Base-by-base conservation (phyloP, 2,113 vertebrate genomes). In the Sapajus apella region DNA sequence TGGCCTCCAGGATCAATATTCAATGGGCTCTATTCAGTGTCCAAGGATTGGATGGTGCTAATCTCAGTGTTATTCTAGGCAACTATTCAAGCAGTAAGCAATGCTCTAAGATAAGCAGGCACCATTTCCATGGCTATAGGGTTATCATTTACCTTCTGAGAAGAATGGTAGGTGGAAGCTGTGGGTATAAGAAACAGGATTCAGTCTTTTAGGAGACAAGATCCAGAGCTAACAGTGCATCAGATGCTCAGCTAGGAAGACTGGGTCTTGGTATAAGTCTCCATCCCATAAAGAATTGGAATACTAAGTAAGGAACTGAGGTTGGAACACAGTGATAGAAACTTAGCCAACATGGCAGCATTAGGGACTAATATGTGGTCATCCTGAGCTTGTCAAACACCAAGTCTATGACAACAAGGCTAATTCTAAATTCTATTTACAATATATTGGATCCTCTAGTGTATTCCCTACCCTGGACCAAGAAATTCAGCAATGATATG, bases 401-500 rank as follows among this genome's bases (percentile, higher is more conserved):
- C 66, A 85, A 32, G 30, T 80, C 25, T 84, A n/a, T 77, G 27
- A 68, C 30, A 50, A 47, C 70, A 94, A 91, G 58, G 25, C 37
- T 68, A 79, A 56, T 91, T 82, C 76, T 77, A 94, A 58, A 50
- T 90, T 37, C 43, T 35, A 61, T 17, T 91, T 87, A 70, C 40
- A 12, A 40, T 66, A 80, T 84, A 73, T 79, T 66, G 61, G 88
- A 85, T 72, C 13, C 58, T 56, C 35, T 68, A 40, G 7, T 81
- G 11, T 87, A 66, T 81, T 81, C 13, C n/a, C 40, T 73, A 55
- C 30, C 37, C 23, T 45, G 56, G 7, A 72, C 13, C 50, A 35
- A 80, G 45, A 55, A 97, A 85, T 75, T 81, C 87, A 97, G 55
- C 35, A 84, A 85, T 96, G 75, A 37, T 77, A 77, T 64, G 56